Conservation (phyloP, 2,797 vertebrate species). For the Neosilurus mollespiculum region DNA sequence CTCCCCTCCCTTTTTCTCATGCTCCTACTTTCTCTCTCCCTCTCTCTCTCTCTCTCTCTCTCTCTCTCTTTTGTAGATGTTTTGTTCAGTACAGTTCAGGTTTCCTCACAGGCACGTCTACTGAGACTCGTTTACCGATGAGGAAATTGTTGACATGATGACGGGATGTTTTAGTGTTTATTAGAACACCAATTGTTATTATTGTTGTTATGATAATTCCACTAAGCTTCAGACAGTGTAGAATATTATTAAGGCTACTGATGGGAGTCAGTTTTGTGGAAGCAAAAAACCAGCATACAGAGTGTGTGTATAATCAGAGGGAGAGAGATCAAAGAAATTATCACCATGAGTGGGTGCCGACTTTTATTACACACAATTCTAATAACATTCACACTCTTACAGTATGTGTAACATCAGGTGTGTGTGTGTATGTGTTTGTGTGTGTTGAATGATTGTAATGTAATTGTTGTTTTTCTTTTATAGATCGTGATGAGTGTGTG, state of each 20-base stretch:
- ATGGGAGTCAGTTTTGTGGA: neutral
- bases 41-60: too few species aligned
- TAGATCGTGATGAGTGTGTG: slow-evolving; percentile 82
- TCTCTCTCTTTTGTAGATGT: too few species aligned
- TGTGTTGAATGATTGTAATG: neutral
- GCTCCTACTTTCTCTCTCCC: too few species aligned
- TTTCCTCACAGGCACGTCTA: neutral
- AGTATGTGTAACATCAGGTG: too few species aligned
- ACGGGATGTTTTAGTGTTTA: neutral
- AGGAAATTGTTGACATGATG: neutral
- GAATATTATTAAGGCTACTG: neutral
- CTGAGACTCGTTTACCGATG: neutral
- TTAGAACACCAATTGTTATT: too few species aligned
- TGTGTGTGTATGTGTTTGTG: neutral
- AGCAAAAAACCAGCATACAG: neutral
- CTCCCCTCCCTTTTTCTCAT: too few species aligned
- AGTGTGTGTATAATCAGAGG: neutral
- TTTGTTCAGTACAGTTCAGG: neutral
- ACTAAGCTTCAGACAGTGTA: neutral
- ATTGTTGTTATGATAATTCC: neutral
- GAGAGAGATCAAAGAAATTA: neutral
- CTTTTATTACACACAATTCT: neutral
- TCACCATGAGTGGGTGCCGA: neutral
- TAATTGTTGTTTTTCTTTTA: slow-evolving; percentile 50
- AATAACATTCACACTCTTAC: neutral